These are phyloP conservation scores for Plectrocnemia conspersa DNA, from an alignment of 1,140 invertebrate genomes.

Conservation along the genomic window DNA sequence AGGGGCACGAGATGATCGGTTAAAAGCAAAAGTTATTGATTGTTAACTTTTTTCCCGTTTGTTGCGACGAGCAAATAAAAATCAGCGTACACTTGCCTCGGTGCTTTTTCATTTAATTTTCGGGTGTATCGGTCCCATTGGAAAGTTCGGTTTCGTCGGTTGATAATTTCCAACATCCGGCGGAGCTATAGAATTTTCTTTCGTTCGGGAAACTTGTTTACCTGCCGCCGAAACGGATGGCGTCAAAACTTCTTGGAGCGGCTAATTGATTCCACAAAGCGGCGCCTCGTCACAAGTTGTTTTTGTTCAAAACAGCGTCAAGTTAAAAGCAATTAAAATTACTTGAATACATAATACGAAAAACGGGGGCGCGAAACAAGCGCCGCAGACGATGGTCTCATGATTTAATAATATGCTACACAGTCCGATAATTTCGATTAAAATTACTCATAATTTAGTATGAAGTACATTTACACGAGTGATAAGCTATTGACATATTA, in stretches of 20 bases:
- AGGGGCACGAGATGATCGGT: neutral
- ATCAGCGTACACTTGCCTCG: too few species aligned
- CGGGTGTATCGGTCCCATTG: too few species aligned
- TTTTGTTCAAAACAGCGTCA: conserved; percentile 33
- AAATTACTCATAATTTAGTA: too few species aligned
- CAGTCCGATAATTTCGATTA: too few species aligned
- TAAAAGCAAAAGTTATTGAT: conserved; percentile 21
- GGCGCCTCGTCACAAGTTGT: conserved; percentile 30
- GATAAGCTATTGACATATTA: too few species aligned
- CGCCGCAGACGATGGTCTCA: too few species aligned
- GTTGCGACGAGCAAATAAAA: too few species aligned
- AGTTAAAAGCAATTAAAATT: conserved; percentile 36
- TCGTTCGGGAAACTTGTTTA: conserved; percentile 30
- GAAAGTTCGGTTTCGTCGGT: too few species aligned
- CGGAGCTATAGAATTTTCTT: conserved; percentile 23
- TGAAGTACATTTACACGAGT: too few species aligned
- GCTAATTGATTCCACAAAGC: conserved; percentile 35
- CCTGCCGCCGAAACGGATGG: conserved; percentile 29
- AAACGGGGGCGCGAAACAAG: neutral
- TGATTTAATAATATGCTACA: too few species aligned
- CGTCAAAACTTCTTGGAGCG: conserved; percentile 32
- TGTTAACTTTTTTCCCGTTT: too few species aligned
- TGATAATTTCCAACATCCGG: conserved; percentile 6
- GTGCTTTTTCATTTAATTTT: too few species aligned
- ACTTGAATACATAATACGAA: conserved; percentile 33